Percentiles rank a stretch among this genome's conserved stretches.
Conservation (phyloP, 2,888 invertebrate species). For the Rapana venosa region DNA sequence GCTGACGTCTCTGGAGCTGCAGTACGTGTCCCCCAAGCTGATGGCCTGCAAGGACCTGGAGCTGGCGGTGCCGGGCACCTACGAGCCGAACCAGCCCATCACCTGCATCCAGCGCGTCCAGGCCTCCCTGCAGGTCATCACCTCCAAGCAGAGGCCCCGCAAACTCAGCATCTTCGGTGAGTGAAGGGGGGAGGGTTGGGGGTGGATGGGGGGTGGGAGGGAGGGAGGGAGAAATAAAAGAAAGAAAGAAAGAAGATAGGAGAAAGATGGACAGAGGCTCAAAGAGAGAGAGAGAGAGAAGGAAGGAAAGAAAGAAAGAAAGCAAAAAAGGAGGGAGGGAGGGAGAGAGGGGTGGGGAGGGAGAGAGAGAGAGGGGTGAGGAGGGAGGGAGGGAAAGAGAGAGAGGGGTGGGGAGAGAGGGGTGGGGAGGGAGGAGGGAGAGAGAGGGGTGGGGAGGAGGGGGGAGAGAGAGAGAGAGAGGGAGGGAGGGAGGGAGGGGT, state of each 20-base stretch:
- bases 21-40: conserved; percentile 96
- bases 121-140: conserved; percentile 95
- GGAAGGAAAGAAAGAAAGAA: too few species aligned
- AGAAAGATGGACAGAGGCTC: too few species aligned
- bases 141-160: conserved; percentile 97
- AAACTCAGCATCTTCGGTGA: conserved; percentile 91
- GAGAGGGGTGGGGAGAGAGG: too few species aligned
- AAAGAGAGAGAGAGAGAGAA: too few species aligned
- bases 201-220: background rate
- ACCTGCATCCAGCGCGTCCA: conserved; percentile 93
- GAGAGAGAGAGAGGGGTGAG: too few species aligned
- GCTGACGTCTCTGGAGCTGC: conserved; percentile 81
- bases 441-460: too few species aligned
- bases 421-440: too few species aligned
- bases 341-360: background rate
- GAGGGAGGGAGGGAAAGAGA: background rate
- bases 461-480: too few species aligned
- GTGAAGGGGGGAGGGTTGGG: conserved; percentile 19
- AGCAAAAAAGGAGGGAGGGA: too few species aligned
- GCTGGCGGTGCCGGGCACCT: conserved; percentile 98
- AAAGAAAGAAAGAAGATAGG: too few species aligned
- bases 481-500: too few species aligned
- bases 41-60: conserved; percentile 93
- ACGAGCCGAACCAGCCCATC: conserved; percentile 89
- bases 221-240: too few species aligned